Evolutionary conservation across 2,113 vertebrate genomes (phyloP).

Genomic region (Hemibagrus wyckioides): DNA sequence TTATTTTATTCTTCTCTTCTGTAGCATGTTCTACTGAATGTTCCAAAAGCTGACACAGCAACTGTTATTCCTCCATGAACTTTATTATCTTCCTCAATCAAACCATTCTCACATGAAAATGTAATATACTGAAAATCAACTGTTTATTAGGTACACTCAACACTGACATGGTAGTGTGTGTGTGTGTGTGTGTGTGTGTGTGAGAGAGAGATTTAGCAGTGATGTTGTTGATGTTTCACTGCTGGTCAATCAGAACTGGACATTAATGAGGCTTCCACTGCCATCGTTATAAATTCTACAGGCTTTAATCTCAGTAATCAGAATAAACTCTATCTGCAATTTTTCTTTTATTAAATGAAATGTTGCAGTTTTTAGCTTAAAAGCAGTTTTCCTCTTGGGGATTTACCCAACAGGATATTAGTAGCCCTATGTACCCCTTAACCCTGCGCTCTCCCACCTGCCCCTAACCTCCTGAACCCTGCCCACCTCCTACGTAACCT

Average conservation of each 20-base stretch:
- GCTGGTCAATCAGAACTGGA: not conserved
- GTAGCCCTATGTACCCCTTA: not conserved
- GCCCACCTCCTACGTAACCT: no score
- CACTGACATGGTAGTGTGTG: not conserved
- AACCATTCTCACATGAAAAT: not conserved
- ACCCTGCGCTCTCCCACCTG: no score
- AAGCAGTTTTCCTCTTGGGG: not conserved
- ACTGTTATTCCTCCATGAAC: not conserved
- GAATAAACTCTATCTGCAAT: not conserved
- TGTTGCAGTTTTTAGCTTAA: not conserved
- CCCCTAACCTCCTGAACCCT: no score
- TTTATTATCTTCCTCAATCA: not conserved
- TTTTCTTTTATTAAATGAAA: not conserved
- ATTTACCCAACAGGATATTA: not conserved
- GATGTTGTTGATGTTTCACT: not conserved
- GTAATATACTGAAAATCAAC: conserved; percentile 35
- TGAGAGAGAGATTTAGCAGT: not conserved
- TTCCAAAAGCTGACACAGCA: not conserved
- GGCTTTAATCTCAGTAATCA: not conserved
- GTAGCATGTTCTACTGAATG: not conserved
- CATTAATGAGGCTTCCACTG: not conserved
- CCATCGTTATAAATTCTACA: not conserved
- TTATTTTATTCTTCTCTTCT: not conserved
- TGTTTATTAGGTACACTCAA: not conserved
- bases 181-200: not conserved